Evolutionary conservation across 1,140 invertebrate genomes (phyloP).

Genomic region (Rhagoletis pomonella): DNA sequence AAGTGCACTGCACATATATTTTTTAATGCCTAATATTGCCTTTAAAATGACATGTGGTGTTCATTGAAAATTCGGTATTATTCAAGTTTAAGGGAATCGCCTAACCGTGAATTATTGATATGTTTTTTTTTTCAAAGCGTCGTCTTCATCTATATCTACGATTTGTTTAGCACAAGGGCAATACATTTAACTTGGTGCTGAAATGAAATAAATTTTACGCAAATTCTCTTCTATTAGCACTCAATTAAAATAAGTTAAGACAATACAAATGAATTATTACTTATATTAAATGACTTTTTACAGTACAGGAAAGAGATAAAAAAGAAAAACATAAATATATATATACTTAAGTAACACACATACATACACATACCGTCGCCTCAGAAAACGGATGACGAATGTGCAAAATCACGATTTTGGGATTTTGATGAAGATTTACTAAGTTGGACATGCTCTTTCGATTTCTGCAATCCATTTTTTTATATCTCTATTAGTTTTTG

Average conservation of each 20-base stretch:
- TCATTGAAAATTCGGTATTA: too few relatives aligned
- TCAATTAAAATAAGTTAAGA: neutral
- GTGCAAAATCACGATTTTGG: too few relatives aligned
- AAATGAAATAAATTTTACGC: constrained; percentile 65
- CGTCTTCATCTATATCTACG: constrained; percentile 56
- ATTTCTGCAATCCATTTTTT: too few relatives aligned
- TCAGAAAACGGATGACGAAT: too few relatives aligned
- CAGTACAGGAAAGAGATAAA: neutral
- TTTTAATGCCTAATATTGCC: too few relatives aligned
- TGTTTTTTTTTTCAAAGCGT: neutral
- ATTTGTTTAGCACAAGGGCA: neutral
- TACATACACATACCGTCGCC: neutral
- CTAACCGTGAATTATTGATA: neutral
- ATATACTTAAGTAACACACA: neutral
- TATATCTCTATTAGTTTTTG: too few relatives aligned
- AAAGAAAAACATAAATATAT: neutral
- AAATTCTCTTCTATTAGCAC: neutral
- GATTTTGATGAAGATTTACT: too few relatives aligned
- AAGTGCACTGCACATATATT: too few relatives aligned
- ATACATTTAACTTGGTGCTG: constrained; percentile 70
- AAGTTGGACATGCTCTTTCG: too few relatives aligned
- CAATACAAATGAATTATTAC: neutral
- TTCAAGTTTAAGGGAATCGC: too few relatives aligned
- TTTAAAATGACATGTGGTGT: too few relatives aligned
- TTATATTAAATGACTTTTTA: neutral